phyloP scores from a whole-genome alignment of 2,888 invertebrate species.

The Eupithecia dodoneata region DNA sequence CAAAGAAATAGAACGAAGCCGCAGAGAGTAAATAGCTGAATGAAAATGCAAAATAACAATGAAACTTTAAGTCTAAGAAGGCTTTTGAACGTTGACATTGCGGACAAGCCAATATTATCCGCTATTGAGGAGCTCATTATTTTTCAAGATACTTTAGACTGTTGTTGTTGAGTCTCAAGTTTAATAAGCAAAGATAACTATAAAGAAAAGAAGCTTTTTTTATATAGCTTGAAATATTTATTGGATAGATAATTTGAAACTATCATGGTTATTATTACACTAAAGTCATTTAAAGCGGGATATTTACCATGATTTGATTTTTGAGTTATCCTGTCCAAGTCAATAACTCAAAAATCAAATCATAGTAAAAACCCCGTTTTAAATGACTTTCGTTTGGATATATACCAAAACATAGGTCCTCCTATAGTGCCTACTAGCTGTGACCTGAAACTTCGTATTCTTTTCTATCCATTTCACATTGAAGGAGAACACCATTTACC shows the following conservation, averaged over 20 bases:
- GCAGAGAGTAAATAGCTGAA: neutral
- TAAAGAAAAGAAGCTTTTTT: neutral
- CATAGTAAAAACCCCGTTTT: too few relatives aligned
- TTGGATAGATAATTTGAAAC: too few relatives aligned
- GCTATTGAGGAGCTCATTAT: conserved; percentile 2
- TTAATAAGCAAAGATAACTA: neutral
- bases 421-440: neutral
- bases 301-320: too few relatives aligned
- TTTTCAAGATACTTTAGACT: conserved; percentile 1
- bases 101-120: neutral
- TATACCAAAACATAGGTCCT: neutral
- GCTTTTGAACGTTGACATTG: neutral
- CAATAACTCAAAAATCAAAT: too few relatives aligned
- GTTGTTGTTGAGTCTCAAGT: neutral
- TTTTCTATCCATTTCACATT: neutral
- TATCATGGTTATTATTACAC: too few relatives aligned
- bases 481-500: neutral
- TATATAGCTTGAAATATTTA: neutral
- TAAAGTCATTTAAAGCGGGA: too few relatives aligned
- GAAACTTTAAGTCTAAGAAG: neutral
- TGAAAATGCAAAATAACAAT: neutral
- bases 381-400: too few relatives aligned
- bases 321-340: too few relatives aligned
- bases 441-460: neutral
- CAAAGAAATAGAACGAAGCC: neutral